phyloP scores from a whole-genome alignment of 2,113 vertebrate genomes.

The Chrysochloris asiatica region DNA sequence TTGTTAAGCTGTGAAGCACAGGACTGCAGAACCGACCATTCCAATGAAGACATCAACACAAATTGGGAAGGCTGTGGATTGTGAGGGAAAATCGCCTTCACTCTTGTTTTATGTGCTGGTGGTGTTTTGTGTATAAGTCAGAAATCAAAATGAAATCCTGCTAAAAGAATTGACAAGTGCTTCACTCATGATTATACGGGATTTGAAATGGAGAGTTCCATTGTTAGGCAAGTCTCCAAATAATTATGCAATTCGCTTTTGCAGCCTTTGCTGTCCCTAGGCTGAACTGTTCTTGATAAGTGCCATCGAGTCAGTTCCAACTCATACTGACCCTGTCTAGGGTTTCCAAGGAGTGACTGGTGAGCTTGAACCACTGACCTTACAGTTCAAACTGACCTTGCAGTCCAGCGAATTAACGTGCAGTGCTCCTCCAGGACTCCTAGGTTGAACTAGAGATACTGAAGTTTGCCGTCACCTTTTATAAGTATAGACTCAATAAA shows the following conservation, averaged over 20 bases:
- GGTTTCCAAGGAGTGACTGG: too few species aligned
- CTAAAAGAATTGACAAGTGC: background rate
- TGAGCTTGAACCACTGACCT: too few species aligned
- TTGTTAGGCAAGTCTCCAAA: background rate
- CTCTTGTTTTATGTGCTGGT: background rate
- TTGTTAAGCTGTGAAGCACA: background rate
- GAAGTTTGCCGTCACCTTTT: constrained; percentile 25
- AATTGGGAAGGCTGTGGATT: background rate
- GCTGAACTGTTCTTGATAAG: too few species aligned
- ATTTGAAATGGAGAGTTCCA: background rate
- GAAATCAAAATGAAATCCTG: background rate
- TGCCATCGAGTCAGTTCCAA: too few species aligned
- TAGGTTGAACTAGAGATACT: background rate
- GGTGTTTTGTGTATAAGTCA: constrained; percentile 14
- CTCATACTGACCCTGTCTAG: too few species aligned
- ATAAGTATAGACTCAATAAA: background rate
- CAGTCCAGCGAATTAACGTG: too few species aligned
- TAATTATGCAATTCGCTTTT: background rate
- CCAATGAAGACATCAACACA: background rate
- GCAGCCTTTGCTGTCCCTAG: background rate
- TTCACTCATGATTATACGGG: background rate
- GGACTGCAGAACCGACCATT: background rate
- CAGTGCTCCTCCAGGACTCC: too few species aligned
- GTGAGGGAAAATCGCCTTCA: background rate
- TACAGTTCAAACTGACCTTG: too few species aligned